Conservation (phyloP, 2,113 vertebrate species). For the Sinocyclocheilus anophthalmus region DNA sequence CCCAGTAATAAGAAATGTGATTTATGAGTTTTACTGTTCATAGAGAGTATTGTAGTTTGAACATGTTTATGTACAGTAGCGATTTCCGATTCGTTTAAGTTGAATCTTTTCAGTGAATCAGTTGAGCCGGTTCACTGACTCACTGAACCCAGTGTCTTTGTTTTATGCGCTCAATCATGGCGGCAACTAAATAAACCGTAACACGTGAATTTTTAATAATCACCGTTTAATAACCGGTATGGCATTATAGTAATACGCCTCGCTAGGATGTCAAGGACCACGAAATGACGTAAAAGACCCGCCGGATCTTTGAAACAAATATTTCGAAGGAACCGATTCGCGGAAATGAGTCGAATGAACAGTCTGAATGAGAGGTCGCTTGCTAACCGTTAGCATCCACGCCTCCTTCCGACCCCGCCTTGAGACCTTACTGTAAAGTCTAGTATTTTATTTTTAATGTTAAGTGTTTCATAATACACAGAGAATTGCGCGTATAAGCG, state of each 20-base stretch:
- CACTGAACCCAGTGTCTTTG: background rate
- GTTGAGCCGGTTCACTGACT: background rate
- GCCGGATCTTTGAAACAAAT: background rate
- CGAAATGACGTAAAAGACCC: background rate
- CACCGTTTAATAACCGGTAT: background rate
- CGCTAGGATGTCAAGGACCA: background rate
- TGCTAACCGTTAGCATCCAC: slow-evolving; percentile 23
- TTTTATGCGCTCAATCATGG: background rate
- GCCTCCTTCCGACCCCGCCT: background rate
- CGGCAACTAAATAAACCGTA: background rate
- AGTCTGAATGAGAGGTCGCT: background rate
- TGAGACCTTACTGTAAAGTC: background rate
- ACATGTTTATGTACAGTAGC: background rate
- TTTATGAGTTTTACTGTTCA: background rate
- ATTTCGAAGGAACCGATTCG: background rate
- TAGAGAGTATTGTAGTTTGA: background rate
- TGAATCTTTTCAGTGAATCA: background rate
- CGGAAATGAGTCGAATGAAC: background rate
- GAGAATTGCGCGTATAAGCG: background rate
- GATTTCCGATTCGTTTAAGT: background rate
- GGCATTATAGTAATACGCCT: background rate
- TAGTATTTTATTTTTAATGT: background rate
- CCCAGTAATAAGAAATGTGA: background rate
- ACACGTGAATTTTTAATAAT: background rate
- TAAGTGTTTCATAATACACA: background rate